Conservation (phyloP, 2,888 invertebrate species). For the Megalurothrips usitatus region DNA sequence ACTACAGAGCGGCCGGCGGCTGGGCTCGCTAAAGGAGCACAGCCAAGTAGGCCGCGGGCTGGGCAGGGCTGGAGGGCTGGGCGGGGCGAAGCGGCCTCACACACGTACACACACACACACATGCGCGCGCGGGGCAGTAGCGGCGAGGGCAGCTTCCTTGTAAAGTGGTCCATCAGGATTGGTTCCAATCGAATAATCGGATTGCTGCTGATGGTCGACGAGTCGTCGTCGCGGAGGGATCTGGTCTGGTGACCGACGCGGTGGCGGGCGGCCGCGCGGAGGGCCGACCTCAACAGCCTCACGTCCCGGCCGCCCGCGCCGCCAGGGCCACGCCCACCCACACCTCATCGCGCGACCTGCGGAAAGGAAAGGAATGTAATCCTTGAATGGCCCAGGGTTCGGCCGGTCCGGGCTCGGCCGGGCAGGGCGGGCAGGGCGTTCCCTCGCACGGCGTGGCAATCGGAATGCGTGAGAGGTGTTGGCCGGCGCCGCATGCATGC, state of each 20-base stretch:
- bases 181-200: background rate
- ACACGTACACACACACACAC: too few relatives aligned
- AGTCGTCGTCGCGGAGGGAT: background rate
- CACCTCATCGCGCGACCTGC: background rate
- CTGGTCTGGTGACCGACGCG: background rate
- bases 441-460: too few relatives aligned
- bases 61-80: too few relatives aligned
- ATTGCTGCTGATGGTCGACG: background rate
- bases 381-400: background rate
- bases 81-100: too few relatives aligned
- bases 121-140: too few relatives aligned
- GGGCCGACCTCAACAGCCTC: background rate
- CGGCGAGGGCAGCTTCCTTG: background rate
- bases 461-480: too few relatives aligned
- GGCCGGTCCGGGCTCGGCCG: background rate
- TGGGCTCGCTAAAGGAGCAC: background rate
- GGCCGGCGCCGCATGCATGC: too few relatives aligned
- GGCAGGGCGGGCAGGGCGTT: background rate
- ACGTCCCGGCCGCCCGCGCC: background rate
- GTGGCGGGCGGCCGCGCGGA: background rate
- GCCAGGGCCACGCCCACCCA: background rate
- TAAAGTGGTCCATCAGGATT: constrained; percentile 20
- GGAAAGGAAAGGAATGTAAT: constrained; percentile 13
- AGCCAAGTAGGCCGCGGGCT: too few relatives aligned
- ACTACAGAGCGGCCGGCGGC: background rate